Base-by-base conservation (phyloP, 1,140 invertebrate genomes). In the Tyrophagus putrescentiae region DNA sequence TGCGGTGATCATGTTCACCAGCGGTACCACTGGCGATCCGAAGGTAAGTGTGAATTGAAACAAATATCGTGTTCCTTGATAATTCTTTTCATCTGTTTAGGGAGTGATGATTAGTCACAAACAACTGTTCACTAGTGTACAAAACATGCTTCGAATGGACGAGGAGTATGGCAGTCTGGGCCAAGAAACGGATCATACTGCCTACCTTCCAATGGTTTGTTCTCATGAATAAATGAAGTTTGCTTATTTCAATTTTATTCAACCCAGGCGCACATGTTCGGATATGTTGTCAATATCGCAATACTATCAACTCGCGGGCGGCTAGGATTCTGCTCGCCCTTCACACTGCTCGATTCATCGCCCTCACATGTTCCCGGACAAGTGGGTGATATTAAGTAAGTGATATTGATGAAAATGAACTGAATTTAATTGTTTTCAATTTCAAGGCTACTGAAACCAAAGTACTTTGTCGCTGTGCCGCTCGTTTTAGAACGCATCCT, bases 401-500 rank as follows among this genome's bases (percentile, higher is more conserved):
- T 69, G 18, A n/a, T n/a, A n/a, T n/a, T n/a, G n/a, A n/a, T n/a
- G n/a, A n/a, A n/a, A n/a, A n/a, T n/a, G n/a, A n/a, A n/a, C n/a
- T n/a, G n/a, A n/a, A n/a, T n/a, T n/a, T n/a, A n/a, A n/a, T n/a
- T n/a, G n/a, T n/a, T n/a, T n/a, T n/a, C n/a, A n/a, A n/a, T n/a
- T n/a, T n/a, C n/a, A n/a, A n/a, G n/a, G 25, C 82, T 93, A 34
- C 11, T 54, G 3, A 36, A 80, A 68, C 95, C 95, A 9, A 95
- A 92, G 1, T 83, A 92, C 64, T 84, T 98, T 74, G 92, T 92
- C 4, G 81, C 87, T 48, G 95, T 98, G 32, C 95, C 95, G 31
- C 85, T 93, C 5, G 93, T 97, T 61, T 79, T 97, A 69, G 92
- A 97, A 73, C 80, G 93, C 61, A 85, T 98, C 61, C 92, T 88